These are phyloP conservation scores for Thalassophryne amazonica DNA, from an alignment of 2,797 vertebrate species.

Conservation along the genomic window DNA sequence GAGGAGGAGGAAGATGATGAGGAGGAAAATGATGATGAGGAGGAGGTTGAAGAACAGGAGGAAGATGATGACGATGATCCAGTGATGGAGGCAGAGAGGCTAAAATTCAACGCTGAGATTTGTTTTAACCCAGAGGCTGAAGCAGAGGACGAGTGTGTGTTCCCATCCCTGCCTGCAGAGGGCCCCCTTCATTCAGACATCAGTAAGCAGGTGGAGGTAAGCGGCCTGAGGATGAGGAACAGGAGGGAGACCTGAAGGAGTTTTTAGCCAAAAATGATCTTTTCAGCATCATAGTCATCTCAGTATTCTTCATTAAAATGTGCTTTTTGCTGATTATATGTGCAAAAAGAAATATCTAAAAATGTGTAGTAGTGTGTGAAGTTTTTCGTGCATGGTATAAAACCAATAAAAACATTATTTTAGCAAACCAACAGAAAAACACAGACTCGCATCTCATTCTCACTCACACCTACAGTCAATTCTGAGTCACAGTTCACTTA, in stretches of 20 bases:
- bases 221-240: conserved; percentile 72
- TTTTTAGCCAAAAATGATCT: background rate
- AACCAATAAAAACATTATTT: no score
- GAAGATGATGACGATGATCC: conserved; percentile 83
- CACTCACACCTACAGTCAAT: no score
- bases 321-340: background rate
- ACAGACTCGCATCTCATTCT: no score
- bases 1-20: conserved; percentile 66
- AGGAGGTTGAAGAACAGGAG: conserved; percentile 73
- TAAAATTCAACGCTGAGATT: conserved; percentile 74
- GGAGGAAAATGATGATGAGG: conserved; percentile 47
- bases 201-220: conserved; percentile 40
- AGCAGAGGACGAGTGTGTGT: conserved; percentile 41
- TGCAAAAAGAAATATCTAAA: background rate
- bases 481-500: no score
- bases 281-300: background rate
- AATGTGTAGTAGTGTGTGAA: background rate
- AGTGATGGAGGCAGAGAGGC: conserved; percentile 86
- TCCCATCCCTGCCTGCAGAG: conserved; percentile 9
- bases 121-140: conserved; percentile 74
- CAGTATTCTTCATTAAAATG: background rate
- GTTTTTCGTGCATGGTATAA: no score
- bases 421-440: no score
- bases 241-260: conserved; percentile 56
- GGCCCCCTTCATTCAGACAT: conserved; percentile 1